These are phyloP conservation scores for Artemia sp. DNA, from an alignment of 2,888 invertebrate genomes.

Conservation along the genomic window DNA sequence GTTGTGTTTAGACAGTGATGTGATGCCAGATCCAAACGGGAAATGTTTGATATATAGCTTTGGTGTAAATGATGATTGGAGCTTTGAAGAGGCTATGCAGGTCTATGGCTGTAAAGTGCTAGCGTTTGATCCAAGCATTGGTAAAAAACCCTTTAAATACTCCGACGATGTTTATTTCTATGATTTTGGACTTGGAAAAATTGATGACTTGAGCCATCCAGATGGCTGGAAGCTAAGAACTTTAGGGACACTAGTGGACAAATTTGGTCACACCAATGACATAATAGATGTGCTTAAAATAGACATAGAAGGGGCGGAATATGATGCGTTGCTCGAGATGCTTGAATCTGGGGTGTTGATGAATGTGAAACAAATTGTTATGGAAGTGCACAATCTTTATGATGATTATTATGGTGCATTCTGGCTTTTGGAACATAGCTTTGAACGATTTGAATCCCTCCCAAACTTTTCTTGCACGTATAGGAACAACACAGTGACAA, in stretches of 20 bases:
- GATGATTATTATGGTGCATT: background rate
- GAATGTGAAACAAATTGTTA: background rate
- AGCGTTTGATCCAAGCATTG: conserved; percentile 5
- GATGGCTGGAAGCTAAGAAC: background rate
- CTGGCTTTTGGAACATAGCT: background rate
- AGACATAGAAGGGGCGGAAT: background rate
- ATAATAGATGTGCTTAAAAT: background rate
- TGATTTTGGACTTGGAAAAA: background rate
- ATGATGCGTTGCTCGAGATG: background rate
- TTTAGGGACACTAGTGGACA: background rate
- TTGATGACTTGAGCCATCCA: background rate
- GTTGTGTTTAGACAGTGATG: background rate
- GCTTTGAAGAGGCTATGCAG: conserved; percentile 2
- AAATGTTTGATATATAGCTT: conserved; percentile 1
- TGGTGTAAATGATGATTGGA: background rate
- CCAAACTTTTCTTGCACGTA: background rate
- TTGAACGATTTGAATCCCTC: background rate
- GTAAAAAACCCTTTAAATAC: background rate
- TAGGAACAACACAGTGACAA: background rate
- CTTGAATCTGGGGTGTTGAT: background rate
- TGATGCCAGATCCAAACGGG: background rate
- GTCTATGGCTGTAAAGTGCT: background rate
- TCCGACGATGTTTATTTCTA: background rate
- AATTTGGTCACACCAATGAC: background rate
- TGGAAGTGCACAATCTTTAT: background rate